A percentile compares a stretch with the other conserved stretches of the same genome.
phyloP scores from a whole-genome alignment of 2,888 invertebrate genomes.

The Saturnia japonica region DNA sequence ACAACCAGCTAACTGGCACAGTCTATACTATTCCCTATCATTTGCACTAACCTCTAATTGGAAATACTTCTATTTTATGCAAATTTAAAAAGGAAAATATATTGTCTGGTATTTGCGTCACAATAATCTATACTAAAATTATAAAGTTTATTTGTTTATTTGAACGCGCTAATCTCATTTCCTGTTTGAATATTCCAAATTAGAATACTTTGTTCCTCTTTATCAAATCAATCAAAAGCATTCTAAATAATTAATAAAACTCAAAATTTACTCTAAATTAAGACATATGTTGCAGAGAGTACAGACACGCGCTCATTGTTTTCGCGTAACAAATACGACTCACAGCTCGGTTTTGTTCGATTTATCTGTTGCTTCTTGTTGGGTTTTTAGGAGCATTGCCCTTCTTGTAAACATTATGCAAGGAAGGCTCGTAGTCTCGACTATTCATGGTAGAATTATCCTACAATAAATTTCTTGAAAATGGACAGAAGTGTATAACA shows the following conservation, averaged over 20 bases:
- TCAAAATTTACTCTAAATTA: background rate
- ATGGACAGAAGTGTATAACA: too few relatives aligned
- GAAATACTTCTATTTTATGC: too few relatives aligned
- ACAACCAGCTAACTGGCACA: too few relatives aligned
- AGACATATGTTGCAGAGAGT: background rate
- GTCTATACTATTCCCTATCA: too few relatives aligned
- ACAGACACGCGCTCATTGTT: background rate
- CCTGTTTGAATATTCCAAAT: background rate
- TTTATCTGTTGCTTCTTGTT: background rate
- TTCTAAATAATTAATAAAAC: background rate
- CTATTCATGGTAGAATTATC: too few relatives aligned
- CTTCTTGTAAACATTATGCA: background rate
- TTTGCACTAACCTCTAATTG: too few relatives aligned
- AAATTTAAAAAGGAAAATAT: too few relatives aligned
- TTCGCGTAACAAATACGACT: background rate
- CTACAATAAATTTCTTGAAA: too few relatives aligned
- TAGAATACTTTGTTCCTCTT: background rate
- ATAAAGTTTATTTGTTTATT: too few relatives aligned
- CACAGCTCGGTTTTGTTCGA: background rate
- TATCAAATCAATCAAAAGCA: background rate
- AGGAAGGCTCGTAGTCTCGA: background rate
- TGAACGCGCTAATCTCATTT: too few relatives aligned
- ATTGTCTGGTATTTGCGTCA: too few relatives aligned
- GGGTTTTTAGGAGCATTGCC: background rate
- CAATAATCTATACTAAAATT: too few relatives aligned